Base-by-base conservation (phyloP, 1,140 invertebrate genomes). In the Mizuhopecten yessoensis region DNA sequence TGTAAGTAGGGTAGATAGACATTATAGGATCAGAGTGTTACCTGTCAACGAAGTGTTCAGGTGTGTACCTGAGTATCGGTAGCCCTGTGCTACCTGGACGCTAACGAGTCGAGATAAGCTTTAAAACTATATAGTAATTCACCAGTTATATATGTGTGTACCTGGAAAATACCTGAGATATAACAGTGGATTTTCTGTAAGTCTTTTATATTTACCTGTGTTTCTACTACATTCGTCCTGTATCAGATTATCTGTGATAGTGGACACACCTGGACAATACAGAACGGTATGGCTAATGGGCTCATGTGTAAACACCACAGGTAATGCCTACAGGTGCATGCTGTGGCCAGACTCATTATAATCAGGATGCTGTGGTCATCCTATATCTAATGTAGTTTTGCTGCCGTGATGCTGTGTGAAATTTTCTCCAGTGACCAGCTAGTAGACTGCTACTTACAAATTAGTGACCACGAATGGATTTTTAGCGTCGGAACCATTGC, bases 51-150 rank as follows among this genome's bases (percentile, higher is more conserved):
- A 29, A 7, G 57, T 9, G 57, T 75, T 29, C 57, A 75, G 57
- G 57, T 75, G 57, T 75, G 57, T 75, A 75, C n/a, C 17, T 7
- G 42, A 39, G 36, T n/a, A n/a, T 49, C 45, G 20, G 45, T 39
- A 49, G 45, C 45, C 45, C 20, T 49, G 45, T 75, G 57, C 57
- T 75, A 75, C 57, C 57, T 75, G 57, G 57, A 75, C 57, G n/a
- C 5, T 75, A 75, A 75, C 57, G n/a, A 75, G 57, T 75, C n/a
- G 11, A 75, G 57, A 75, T 75, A 75, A 75, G 57, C 57, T 75
- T n/a, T 75, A 75, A 75, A 75, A 75, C 23, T n/a, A 45, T 39
- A 39, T 45, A 45, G 42, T 17, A 20, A 45, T 45, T 45, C 42
- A 1, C 57, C 7, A n/a, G 57, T 29, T n/a, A 0, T 75, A 75